phyloP scores from a whole-genome alignment of 2,888 invertebrate genomes.

The Sclerodermus sp. region DNA sequence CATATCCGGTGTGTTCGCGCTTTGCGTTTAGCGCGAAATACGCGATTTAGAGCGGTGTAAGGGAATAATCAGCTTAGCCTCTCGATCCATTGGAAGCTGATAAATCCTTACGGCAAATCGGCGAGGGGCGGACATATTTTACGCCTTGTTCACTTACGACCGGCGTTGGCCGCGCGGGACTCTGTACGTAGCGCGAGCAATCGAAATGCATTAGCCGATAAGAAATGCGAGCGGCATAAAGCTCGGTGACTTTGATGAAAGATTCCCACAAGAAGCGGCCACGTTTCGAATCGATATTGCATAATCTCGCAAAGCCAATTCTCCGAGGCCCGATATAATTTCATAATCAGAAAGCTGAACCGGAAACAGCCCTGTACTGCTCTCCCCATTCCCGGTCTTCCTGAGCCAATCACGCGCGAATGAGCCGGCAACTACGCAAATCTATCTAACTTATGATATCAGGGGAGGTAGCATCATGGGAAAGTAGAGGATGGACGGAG shows the following conservation, averaged over 20 bases:
- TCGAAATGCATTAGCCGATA: neutral
- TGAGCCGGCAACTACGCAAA: constrained; percentile 19
- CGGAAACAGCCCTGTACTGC: neutral
- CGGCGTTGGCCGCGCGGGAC: too few relatives aligned
- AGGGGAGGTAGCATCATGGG: neutral
- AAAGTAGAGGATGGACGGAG: too few relatives aligned
- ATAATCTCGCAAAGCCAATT: constrained; percentile 24
- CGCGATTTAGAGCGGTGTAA: too few relatives aligned
- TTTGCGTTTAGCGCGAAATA: too few relatives aligned
- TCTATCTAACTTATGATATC: constrained; percentile 13
- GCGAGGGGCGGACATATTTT: too few relatives aligned
- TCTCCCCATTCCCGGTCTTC: constrained; percentile 11
- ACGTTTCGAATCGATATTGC: constrained; percentile 4
- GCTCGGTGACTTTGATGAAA: neutral
- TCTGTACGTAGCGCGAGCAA: neutral
- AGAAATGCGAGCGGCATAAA: neutral
- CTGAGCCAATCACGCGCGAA: constrained; percentile 33
- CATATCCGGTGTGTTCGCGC: too few relatives aligned
- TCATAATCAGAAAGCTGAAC: constrained; percentile 29
- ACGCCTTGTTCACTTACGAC: too few relatives aligned
- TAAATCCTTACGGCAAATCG: too few relatives aligned
- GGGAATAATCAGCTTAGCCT: too few relatives aligned
- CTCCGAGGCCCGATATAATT: constrained; percentile 32
- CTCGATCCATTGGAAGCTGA: too few relatives aligned
- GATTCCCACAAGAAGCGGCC: neutral